Base-by-base conservation (phyloP, 1,140 invertebrate species). In the Aphaenogaster floridana region DNA sequence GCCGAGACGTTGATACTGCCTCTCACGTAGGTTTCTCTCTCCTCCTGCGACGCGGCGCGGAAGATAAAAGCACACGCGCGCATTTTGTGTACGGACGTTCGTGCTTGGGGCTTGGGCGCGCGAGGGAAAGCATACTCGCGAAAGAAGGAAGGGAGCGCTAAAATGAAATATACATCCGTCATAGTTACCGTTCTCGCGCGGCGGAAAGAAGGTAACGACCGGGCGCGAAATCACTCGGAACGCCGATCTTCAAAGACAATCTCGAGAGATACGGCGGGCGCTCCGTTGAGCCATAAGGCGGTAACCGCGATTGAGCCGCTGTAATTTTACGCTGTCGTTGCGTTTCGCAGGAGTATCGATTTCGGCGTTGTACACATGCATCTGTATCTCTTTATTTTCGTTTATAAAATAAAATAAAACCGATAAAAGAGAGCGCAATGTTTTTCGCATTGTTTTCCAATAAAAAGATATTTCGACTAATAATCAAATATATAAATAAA, bases 1-100 rank as follows among this genome's bases (percentile, higher is more conserved):
- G 54, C 13, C 28, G 81, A 86, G 76, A 77, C 83, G 83, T 86
- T 84, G 80, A 84, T 84, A 61, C 69, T 17, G 15, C 68, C 54
- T 74, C 80, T 76, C 69, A 50, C 28, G 80, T 84, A 83, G 69
- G 57, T 74, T 61, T 39, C 57, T 63, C 15, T 45, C 9, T 9
- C 15, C 59, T 45, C 42, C 39, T n/a, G 54, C 69, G 42, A 74
- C 54, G 57, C 39, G 50, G 9, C 39, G 15, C 42, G 68, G 11
- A 74, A 61, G 69, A 84, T 74, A 84, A 76, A 84, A 63, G 69
- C 61, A 45, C 61, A 5, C 48, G 61, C 21, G 74, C 68, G 34
- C 42, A 42, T 84, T 74, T 84, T 74, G 80, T 74, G 69, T 74
- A 83, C 80, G 34, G 45, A 84, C 34, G 80, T 28, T 28, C 54